These are phyloP conservation scores for Thymelicus sylvestris DNA, from an alignment of 2,888 invertebrate species.

Conservation along the genomic window DNA sequence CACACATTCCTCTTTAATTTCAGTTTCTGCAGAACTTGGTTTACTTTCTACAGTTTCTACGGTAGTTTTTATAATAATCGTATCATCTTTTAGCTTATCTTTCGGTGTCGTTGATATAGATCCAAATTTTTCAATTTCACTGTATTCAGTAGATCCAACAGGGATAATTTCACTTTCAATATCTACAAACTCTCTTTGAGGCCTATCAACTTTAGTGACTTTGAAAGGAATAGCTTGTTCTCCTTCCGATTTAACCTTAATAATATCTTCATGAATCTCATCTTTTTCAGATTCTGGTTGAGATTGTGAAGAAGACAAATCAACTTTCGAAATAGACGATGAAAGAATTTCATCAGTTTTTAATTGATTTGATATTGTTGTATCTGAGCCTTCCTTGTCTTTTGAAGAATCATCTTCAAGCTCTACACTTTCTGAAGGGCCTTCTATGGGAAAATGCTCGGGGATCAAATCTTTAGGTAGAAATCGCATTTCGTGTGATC, in stretches of 20 bases:
- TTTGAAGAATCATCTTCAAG: slow-evolving; percentile 73
- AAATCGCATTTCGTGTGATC: slow-evolving; percentile 96
- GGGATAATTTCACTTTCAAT: slow-evolving; percentile 78
- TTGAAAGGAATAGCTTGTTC: slow-evolving; percentile 70
- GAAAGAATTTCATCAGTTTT: slow-evolving; percentile 75
- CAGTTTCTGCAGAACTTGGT: slow-evolving; percentile 44
- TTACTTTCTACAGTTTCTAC: slow-evolving; percentile 55
- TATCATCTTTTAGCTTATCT: slow-evolving; percentile 57
- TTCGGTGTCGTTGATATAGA: slow-evolving; percentile 68
- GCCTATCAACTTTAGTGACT: slow-evolving; percentile 68
- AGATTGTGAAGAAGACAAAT: slow-evolving; percentile 68
- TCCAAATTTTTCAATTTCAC: slow-evolving; percentile 69
- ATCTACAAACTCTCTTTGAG: slow-evolving; percentile 77
- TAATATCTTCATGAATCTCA: slow-evolving; percentile 59
- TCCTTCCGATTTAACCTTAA: slow-evolving; percentile 50
- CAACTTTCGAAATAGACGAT: slow-evolving; percentile 77
- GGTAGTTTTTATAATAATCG: slow-evolving; percentile 56
- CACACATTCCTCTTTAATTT: slow-evolving; percentile 64
- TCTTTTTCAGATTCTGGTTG: slow-evolving; percentile 62
- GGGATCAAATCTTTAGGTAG: slow-evolving; percentile 86
- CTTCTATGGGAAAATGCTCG: slow-evolving; percentile 75
- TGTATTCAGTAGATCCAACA: slow-evolving; percentile 73
- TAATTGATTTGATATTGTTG: slow-evolving; percentile 77
- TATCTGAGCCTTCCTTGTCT: slow-evolving; percentile 73
- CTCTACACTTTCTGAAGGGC: slow-evolving; percentile 72